phyloP scores from a whole-genome alignment of 1,140 invertebrate genomes.

The Pissodes strobi region DNA sequence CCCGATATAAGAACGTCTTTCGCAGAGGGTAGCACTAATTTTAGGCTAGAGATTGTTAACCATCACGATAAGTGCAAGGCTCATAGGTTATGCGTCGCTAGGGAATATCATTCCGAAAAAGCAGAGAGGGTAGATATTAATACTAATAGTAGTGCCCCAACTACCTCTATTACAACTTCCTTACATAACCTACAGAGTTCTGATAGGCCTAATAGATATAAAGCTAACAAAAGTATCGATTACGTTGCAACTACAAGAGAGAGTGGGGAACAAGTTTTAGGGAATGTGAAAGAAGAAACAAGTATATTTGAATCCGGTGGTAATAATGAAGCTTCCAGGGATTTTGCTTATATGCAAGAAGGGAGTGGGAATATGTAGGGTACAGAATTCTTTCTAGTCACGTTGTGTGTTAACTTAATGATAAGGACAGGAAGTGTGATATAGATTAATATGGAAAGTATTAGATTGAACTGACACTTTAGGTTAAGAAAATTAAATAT shows the following conservation, averaged over 20 bases:
- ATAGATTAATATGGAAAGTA: neutral
- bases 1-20: conserved; percentile 74
- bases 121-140: neutral
- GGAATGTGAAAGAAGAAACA: neutral
- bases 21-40: conserved; percentile 74
- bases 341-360: neutral
- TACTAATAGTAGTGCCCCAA: neutral
- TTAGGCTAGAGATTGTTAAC: conserved; percentile 74
- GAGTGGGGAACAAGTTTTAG: neutral
- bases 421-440: conserved; percentile 3
- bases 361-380: neutral
- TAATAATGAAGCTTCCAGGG: neutral
- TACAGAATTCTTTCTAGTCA: neutral
- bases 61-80: conserved; percentile 78
- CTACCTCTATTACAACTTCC: neutral
- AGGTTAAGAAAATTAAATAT: no score
- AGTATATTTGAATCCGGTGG: neutral
- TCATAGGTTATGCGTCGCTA: conserved; percentile 66
- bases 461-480: neutral
- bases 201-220: neutral
- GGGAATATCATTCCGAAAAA: conserved; percentile 53
- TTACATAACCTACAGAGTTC: neutral
- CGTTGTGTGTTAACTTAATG: neutral
- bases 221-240: neutral
- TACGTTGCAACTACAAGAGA: neutral